Base-by-base conservation (phyloP, 2,888 invertebrate species). In the Rhagium mordax region DNA sequence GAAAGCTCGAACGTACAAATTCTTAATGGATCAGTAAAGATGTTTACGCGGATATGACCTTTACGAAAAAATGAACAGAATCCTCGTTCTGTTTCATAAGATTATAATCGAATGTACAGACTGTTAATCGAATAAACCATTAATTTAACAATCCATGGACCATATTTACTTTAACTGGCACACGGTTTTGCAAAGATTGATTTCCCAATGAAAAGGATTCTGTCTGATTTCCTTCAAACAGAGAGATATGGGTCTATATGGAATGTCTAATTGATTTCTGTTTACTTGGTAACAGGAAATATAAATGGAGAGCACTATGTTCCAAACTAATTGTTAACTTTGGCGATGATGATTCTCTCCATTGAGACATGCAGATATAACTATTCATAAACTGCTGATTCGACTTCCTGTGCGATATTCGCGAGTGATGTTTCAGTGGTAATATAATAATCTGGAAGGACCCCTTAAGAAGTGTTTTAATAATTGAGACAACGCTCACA, bases 251-350 rank as follows among this genome's bases (percentile, higher is more conserved):
- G 21, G 20, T 55, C 20, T 55, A 55, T 59, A 33, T 59, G 59
- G 59, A 59, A 59, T 59, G n/a, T 33, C 59, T 59, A 59, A 59
- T 59, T 59, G 59, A 59, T 59, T 59, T 59, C 59, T 59, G 59
- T 59, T 59, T 59, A 24, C 33, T 59, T 16, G 59, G 29, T 8
- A 59, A 33, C 59, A 29, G 18, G 59, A 59, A 59, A 33, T 59
- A 59, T 59, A 8, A 59, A 16, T 16, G 18, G 59, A 55, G 59
- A 33, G 16, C 18, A 33, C 27, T 59, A 59, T 16, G 18, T 29
- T 18, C 29, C 24, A 55, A 59, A 27, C 59, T 59, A 59, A 59
- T 59, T 59, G 33, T 59, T 33, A 59, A 59, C 59, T 59, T 51
- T 21, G n/a, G 20, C 55, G 15, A 15, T 55, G 55, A 24, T 24